Percentiles rank a stretch among this genome's conserved stretches.
Evolutionary conservation across 2,888 invertebrate species (phyloP).

Genomic region (Tetanocera ferruginea): DNA sequence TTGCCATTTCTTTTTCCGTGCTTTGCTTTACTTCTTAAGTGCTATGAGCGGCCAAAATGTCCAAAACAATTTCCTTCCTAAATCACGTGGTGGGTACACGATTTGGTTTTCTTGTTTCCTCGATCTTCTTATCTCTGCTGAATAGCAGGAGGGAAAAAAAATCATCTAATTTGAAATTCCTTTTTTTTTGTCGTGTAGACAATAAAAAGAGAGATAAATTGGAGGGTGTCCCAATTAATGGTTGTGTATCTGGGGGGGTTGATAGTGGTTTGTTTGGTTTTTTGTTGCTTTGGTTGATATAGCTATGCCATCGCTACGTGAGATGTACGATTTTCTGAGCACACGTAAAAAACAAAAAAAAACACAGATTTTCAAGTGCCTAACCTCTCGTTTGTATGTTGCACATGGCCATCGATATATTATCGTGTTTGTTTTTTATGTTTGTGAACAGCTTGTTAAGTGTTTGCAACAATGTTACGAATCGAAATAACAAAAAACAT

Average conservation of each 20-base stretch:
- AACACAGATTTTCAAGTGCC: slow-evolving; percentile 60
- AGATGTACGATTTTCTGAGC: background rate
- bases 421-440: slow-evolving; percentile 53
- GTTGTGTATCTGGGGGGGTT: slow-evolving; percentile 9
- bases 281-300: slow-evolving; percentile 12
- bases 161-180: slow-evolving; percentile 30
- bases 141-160: slow-evolving; percentile 9
- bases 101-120: slow-evolving; percentile 34
- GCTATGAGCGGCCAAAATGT: slow-evolving; percentile 50
- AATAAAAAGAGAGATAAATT: slow-evolving; percentile 11
- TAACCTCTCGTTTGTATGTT: slow-evolving; percentile 25
- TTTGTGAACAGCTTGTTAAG: slow-evolving; percentile 67
- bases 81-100: slow-evolving; percentile 62
- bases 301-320: background rate
- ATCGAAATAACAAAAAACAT: slow-evolving; percentile 12
- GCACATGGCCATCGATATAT: slow-evolving; percentile 24
- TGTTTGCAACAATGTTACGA: slow-evolving; percentile 52
- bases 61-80: slow-evolving; percentile 69
- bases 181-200: background rate
- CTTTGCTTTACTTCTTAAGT: slow-evolving; percentile 22
- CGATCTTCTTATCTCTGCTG: slow-evolving; percentile 18
- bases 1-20: background rate
- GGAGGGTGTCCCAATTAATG: slow-evolving; percentile 23
- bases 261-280: background rate
- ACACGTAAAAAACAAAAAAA: slow-evolving; percentile 46